Percentiles rank a stretch among this genome's conserved stretches.
phyloP scores from a whole-genome alignment of 1,140 invertebrate genomes.

The Bombus vancouverensis region DNA sequence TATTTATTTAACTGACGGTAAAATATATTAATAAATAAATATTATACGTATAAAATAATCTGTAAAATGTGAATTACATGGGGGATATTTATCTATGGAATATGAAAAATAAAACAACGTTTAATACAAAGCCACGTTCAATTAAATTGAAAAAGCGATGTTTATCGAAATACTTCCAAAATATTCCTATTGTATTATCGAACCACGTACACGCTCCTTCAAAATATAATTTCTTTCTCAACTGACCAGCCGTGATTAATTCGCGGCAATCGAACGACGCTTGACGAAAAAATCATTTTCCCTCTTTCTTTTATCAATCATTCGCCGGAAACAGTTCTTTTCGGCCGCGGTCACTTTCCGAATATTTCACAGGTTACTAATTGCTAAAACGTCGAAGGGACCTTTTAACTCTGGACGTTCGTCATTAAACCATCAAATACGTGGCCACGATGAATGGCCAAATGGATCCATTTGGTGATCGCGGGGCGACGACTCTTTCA shows the following conservation, averaged over 20 bases:
- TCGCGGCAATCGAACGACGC: neutral
- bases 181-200: too few species aligned
- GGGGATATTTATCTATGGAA: neutral
- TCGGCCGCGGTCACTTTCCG: neutral
- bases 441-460: slow-evolving; percentile 11
- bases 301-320: neutral
- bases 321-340: neutral
- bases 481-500: neutral
- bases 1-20: too few species aligned
- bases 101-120: neutral
- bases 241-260: neutral
- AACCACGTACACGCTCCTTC: neutral
- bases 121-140: neutral
- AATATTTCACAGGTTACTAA: neutral
- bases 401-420: slow-evolving; percentile 32
- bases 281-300: neutral
- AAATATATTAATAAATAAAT: too few species aligned
- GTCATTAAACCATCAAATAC: slow-evolving; percentile 43
- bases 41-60: neutral
- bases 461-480: slow-evolving; percentile 51
- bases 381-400: slow-evolving; percentile 11
- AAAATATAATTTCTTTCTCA: neutral
- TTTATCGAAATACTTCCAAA: too few species aligned
- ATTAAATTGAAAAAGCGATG: neutral
- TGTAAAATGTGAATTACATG: neutral